phyloP scores from a whole-genome alignment of 2,113 vertebrate species.

The Semicossyphus pulcher region DNA sequence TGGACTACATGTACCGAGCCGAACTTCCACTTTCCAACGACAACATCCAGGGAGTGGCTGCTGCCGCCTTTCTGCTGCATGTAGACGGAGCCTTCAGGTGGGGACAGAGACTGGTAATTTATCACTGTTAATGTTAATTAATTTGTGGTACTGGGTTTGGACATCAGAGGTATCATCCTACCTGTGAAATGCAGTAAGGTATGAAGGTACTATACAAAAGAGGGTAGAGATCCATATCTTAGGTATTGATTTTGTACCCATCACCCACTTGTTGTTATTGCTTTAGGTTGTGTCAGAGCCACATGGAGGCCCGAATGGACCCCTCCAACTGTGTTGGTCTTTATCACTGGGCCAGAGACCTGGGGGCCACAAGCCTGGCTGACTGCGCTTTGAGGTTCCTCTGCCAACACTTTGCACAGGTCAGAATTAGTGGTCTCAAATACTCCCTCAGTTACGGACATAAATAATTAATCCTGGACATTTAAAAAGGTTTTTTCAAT shows the following conservation, averaged over 20 bases:
- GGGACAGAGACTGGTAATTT: not conserved
- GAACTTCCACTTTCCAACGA: slow-evolving; percentile 81
- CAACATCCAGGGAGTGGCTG: slow-evolving; percentile 89
- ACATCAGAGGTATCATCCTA: not conserved
- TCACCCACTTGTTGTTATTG: slow-evolving; percentile 2
- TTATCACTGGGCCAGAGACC: slow-evolving; percentile 89
- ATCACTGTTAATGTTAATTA: not conserved
- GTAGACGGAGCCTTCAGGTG: slow-evolving; percentile 88
- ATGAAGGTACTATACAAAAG: too few species aligned
- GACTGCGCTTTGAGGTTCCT: slow-evolving; percentile 86
- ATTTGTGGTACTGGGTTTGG: not conserved
- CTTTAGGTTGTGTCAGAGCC: slow-evolving; percentile 84
- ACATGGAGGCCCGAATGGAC: slow-evolving; percentile 92
- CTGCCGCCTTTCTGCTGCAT: slow-evolving; percentile 90
- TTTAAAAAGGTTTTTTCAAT: too few species aligned
- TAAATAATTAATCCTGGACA: not conserved
- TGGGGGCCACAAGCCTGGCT: slow-evolving; percentile 87
- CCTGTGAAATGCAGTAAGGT: not conserved
- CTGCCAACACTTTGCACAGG: slow-evolving; percentile 87
- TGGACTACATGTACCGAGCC: slow-evolving; percentile 88
- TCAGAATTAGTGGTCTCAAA: slow-evolving; percentile 3
- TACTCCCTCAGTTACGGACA: not conserved
- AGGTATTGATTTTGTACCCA: not conserved
- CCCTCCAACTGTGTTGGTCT: slow-evolving; percentile 92
- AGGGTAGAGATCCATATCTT: not conserved